Evolutionary conservation across 2,888 invertebrate species (phyloP), one percentile per base, ranked within the genome.

Genomic region (Rhamnusium bicolor): DNA sequence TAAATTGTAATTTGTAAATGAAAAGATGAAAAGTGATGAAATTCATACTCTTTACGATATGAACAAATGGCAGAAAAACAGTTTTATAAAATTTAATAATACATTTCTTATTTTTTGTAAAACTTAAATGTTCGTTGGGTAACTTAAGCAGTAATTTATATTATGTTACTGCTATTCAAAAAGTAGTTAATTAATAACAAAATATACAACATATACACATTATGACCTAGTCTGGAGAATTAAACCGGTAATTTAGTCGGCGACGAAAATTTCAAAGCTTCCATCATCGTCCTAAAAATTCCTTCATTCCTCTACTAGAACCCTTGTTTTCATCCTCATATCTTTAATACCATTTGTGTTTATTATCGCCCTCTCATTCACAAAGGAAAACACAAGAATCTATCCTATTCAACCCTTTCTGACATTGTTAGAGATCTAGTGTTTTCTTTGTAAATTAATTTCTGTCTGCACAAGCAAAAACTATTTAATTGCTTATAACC

Each of bases 321-420:
- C 53, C 53, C 19, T 21, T 12, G 53, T 24, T 19, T n/a, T 19
- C 21, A 12, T n/a, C n/a, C n/a, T 4, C 53, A 19, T 53, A 53
- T 53, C 53, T 53, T 24, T 19, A 53, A 53, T 53, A 21, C n/a
- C 24, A 19, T 53, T 53, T 21, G 53, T 53, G 51, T 53, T 53
- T n/a, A 10, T 53, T 21, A 21, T 24, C 53, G 5, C 16, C 19
- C 51, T 18, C 18, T 19, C 16, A 1, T 18, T 19, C n/a, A 24
- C 21, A 53, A 53, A 53, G 53, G 53, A 53, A 53, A 53, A 53
- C 53, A 53, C 53, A 53, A 53, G 53, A 53, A 53, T 53, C 53
- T 24, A n/a, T 12, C n/a, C 10, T 21, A 53, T 24, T 53, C 10
- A 24, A 53, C 53, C 53, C 53, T 53, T 10, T n/a, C 53, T 12